Base-by-base conservation (phyloP, 2,888 invertebrate species). In the Gerris lacustris region DNA sequence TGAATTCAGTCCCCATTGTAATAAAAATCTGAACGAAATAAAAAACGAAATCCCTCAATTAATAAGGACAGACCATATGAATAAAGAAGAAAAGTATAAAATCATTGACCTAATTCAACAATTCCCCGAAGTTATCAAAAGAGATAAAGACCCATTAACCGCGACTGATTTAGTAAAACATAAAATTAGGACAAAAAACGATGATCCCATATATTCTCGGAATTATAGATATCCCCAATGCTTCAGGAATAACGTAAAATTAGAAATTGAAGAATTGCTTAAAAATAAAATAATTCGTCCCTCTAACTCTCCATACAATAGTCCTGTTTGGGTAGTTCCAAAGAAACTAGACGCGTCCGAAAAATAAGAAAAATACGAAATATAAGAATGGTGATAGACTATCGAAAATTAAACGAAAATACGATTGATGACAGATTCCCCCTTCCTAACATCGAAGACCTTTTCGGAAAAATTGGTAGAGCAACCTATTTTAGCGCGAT, bases 401-500 rank as follows among this genome's bases (percentile, higher is more conserved):
- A 68, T 62, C 63, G 72, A 1, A 68, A 70, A 63, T 15, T 69
- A 45, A 73, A 71, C 45, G 18, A 45, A 43, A 68, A 70, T 9
- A 73, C 73, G 9, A 68, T 73, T 18, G 45, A 67, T 62, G 71
- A 73, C 9, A 70, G 68, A 67, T 71, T 62, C 63, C 71, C 71
- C 15, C 11, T 72, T 6, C 71, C 71, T 7, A 71, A 72, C 43
- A 72, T 71, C 11, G 71, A 71, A 63, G 72, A 71, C 45, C 15
- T 76, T 45, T 67, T 76, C 7, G 75, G 75, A 44, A 73, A 75
- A 67, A 67, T 76, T 45, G 76, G 75, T 4, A 67, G 71, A 47
- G 71, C 73, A 0, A 72, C 71, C 9, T 76, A 76, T 66, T 76
- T 77, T 66, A 72, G 74, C 0, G 73, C 74, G 0, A 72, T 77